phyloP scores from a whole-genome alignment of 2,113 vertebrate genomes.

The Egretta garzetta region DNA sequence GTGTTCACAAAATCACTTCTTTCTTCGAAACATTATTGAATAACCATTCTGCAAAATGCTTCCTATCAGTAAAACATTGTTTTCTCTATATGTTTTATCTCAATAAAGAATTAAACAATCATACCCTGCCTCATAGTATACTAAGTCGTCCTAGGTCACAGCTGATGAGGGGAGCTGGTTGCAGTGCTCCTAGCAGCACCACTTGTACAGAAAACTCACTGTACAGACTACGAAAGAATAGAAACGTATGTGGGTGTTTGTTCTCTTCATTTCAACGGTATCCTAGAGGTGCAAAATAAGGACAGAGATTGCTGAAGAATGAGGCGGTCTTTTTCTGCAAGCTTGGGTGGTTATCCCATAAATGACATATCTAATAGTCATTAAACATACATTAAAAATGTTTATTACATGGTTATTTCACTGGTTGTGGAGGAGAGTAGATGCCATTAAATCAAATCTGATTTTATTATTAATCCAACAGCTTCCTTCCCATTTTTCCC shows the following conservation, averaged over 20 bases:
- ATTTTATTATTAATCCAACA: background rate
- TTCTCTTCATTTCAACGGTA: background rate
- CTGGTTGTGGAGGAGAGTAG: background rate
- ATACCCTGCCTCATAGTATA: background rate
- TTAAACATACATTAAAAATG: background rate
- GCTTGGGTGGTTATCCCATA: background rate
- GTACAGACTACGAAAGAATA: conserved; percentile 32
- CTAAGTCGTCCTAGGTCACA: background rate
- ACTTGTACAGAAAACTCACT: background rate
- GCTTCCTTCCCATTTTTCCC: background rate
- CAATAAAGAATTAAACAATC: background rate
- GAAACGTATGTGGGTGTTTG: conserved; percentile 17
- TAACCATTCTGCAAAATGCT: background rate
- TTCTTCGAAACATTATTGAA: background rate
- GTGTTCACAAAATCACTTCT: background rate
- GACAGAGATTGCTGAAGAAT: conserved; percentile 26
- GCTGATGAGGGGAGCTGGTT: background rate
- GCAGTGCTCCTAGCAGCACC: background rate
- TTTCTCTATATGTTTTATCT: background rate
- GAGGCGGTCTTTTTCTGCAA: conserved; percentile 8
- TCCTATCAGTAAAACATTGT: background rate
- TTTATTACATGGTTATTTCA: background rate
- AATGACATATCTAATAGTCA: background rate
- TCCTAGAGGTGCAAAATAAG: conserved; percentile 16
- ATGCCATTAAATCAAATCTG: background rate